A percentile compares a stretch with the other conserved stretches of the same genome.
phyloP scores from a whole-genome alignment of 2,888 invertebrate species.

The Thecocarcelia acutangulata region DNA sequence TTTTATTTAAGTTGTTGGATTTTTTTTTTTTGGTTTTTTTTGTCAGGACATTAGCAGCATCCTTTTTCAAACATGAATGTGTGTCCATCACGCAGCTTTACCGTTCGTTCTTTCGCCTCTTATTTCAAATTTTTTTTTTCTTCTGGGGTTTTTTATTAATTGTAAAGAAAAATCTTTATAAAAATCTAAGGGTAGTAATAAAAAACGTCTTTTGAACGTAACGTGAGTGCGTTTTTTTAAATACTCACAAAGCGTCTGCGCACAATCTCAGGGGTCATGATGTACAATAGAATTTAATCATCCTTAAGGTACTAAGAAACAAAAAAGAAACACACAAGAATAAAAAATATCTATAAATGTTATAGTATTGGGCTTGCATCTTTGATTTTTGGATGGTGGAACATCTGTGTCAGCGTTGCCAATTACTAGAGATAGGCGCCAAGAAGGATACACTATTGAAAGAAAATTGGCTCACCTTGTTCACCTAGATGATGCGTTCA shows the following conservation, averaged over 20 bases:
- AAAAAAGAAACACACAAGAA: conserved; percentile 36
- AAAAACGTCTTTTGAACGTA: conserved; percentile 39
- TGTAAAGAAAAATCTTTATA: conserved; percentile 69
- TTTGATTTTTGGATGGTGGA: too few relatives aligned
- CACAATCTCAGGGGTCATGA: conserved; percentile 67
- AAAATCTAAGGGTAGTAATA: conserved; percentile 68
- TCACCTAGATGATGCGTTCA: too few relatives aligned
- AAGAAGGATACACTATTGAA: too few relatives aligned
- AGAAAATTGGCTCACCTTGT: too few relatives aligned
- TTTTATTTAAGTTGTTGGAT: conserved; percentile 54
- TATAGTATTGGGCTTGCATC: too few relatives aligned
- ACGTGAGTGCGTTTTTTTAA: conserved; percentile 43
- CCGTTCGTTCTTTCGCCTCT: conserved; percentile 47
- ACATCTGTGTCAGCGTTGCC: too few relatives aligned
- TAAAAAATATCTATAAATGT: background rate
- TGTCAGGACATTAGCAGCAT: conserved; percentile 78
- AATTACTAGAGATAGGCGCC: too few relatives aligned
- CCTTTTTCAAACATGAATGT: conserved; percentile 74
- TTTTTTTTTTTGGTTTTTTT: conserved; percentile 38
- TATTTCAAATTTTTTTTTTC: conserved; percentile 44
- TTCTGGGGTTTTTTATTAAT: conserved; percentile 70
- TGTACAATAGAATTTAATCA: conserved; percentile 54
- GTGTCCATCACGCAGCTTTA: conserved; percentile 70
- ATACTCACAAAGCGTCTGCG: conserved; percentile 69
- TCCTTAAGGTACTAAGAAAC: conserved; percentile 40